Base-by-base conservation (phyloP, 2,113 vertebrate species). In the Ciconia maguari region DNA sequence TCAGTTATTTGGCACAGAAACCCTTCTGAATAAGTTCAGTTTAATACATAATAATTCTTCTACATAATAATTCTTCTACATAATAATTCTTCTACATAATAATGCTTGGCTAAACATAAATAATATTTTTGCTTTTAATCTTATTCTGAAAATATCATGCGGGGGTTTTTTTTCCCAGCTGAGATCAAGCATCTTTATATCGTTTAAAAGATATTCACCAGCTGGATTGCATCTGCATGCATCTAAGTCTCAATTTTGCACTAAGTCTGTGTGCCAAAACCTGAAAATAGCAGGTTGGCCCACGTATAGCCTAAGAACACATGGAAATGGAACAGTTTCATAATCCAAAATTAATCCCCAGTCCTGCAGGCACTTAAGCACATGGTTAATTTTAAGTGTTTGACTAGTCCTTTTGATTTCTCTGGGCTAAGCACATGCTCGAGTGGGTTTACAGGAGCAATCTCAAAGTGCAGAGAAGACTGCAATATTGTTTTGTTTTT, bases 381-480 rank as follows among this genome's bases (percentile, higher is more conserved):
- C 78, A 41, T 62, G 68, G 78, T 66, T 92, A 83, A 85, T 58
- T 88, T 46, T 69, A 93, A 72, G 82, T 91, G 75, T 91, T 96
- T 86, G 78, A 80, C 62, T 80, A 75, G 82, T 74, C 60, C 75
- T 93, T 86, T 93, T 94, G 91, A 93, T 90, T 95, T 95, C 81
- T 91, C 58, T 88, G 70, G 38, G 70, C 87, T 75, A 69, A 83
- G 58, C 51, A 88, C 66, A 95, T 88, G 66, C 81, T 80, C 8
- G 26, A 88, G 29, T 80, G 62, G 22, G 18, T 87, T 89, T 90
- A 66, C 87, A 66, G 62, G 51, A 93, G 44, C 55, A 51, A 16
- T 87, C 86, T 83, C 64, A 80, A 93, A 80, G 64, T 94, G 38
- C 46, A 78, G 38, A 83, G 75, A 88, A 62, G 51, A 52, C 55